A percentile compares a stretch with the other conserved stretches of the same genome.
These are phyloP conservation scores for Ictalurus furcatus DNA, from an alignment of 2,113 vertebrate species.

Conservation along the genomic window DNA sequence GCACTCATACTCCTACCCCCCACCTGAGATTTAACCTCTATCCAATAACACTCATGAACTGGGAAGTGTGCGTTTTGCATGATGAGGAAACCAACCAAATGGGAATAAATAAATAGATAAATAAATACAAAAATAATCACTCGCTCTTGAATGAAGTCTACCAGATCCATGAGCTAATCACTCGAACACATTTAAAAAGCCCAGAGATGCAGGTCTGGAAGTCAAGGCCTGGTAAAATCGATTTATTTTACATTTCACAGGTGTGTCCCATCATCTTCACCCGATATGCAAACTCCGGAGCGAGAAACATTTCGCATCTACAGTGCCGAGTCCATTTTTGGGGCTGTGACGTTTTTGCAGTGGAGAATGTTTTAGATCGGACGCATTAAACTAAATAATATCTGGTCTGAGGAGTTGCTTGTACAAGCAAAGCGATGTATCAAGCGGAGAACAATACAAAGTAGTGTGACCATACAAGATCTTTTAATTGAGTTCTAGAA, in stretches of 20 bases:
- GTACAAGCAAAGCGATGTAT: too few species aligned
- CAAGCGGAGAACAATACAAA: too few species aligned
- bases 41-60: conserved; percentile 25
- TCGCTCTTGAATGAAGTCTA: neutral
- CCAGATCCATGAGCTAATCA: neutral
- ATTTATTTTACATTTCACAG: too few species aligned
- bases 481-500: too few species aligned
- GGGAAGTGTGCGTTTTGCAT: neutral
- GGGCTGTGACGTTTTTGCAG: neutral
- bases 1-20: neutral
- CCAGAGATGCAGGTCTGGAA: neutral
- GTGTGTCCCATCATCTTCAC: too few species aligned
- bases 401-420: neutral
- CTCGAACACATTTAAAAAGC: neutral
- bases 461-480: too few species aligned
- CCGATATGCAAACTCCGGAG: too few species aligned
- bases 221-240: neutral
- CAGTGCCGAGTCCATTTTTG: neutral
- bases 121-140: neutral
- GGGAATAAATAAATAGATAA: neutral
- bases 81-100: neutral
- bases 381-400: neutral
- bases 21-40: conserved; percentile 35
- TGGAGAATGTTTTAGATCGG: too few species aligned
- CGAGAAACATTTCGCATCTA: neutral